Base-by-base conservation (phyloP, 2,113 vertebrate genomes). In the Oncorhynchus masou region DNA sequence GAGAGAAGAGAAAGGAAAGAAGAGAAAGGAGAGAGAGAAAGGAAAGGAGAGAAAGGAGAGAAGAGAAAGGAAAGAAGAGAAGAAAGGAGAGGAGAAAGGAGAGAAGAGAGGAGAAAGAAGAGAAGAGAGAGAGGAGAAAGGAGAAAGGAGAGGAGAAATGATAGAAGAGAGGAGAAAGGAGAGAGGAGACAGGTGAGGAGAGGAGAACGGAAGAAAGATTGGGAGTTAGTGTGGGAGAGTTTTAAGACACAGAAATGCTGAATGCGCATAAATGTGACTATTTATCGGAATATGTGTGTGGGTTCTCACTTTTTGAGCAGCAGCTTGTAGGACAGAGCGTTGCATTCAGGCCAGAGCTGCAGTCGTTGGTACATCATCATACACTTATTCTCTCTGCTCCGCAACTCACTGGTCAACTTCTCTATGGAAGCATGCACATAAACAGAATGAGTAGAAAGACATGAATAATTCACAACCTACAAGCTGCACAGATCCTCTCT, bases 391-490 rank as follows among this genome's bases (percentile, higher is more conserved):
- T 99, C 97, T 15, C 98, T 94, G 91, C 96, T 98, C 88, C 98
- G 97, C 74, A 99, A 93, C 87, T 99, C 98, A 20, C 98, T 99
- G 31, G 97, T 99, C 92, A 99, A 91, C 87, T 99, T 99, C 88
- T 99, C 98, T 99, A 91, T 86, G 91, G 80, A 39, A 71, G 73
- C 62, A n/a, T 1, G 81, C 6, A 81, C 13, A 74, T 31, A 81
- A 5, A 81, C 13, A 74, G 22, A 39, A 39, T 9, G 39, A 45
- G 39, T 45, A 45, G 39, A 45, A 45, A 45, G 39, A 45, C 39
- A 45, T 12, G 9, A 45, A 11, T 12, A 11, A 11, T 9, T 45
- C 39, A 12, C 39, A 45, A 45, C 39, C 39, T 45, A 45, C 9
- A 45, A 45, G 39, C 39, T 45, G 39, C 39, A 45, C 12, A 54